Conservation (phyloP, 2,113 vertebrate species). For the Ranitomeya variabilis region DNA sequence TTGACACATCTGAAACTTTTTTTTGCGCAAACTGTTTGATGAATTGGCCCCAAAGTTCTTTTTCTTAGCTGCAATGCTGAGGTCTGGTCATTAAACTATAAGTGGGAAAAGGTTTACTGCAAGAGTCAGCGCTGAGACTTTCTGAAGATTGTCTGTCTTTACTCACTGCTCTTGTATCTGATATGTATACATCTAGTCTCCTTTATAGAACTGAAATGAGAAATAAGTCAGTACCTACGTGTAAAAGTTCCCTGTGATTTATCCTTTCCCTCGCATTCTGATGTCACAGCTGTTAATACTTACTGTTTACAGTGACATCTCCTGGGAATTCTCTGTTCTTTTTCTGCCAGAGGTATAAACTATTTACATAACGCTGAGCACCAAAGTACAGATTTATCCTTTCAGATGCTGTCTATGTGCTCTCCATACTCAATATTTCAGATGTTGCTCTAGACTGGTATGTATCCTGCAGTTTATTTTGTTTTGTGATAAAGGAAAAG, state of each 20-base stretch:
- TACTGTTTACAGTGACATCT: slow-evolving; percentile 29
- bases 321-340: slow-evolving; percentile 42
- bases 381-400: slow-evolving; percentile 26
- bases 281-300: slow-evolving; percentile 54
- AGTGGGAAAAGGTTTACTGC: background rate
- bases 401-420: slow-evolving; percentile 3
- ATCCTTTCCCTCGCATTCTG: slow-evolving; percentile 35
- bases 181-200: slow-evolving; percentile 26
- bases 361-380: slow-evolving; percentile 42
- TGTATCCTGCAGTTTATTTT: background rate
- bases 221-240: slow-evolving; percentile 24
- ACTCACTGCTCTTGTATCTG: slow-evolving; percentile 8
- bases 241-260: slow-evolving; percentile 26
- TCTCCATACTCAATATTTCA: background rate
- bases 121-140: slow-evolving; percentile 1
- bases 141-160: slow-evolving; percentile 34
- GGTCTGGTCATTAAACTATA: background rate
- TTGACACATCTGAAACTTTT: too few relatives aligned
- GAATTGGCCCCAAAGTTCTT: background rate
- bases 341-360: slow-evolving; percentile 45
- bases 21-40: too few relatives aligned
- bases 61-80: background rate
- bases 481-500: background rate
- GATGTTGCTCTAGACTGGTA: background rate
- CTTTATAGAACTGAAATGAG: slow-evolving; percentile 26